Percentiles rank a stretch among this genome's conserved stretches.
phyloP scores from a whole-genome alignment of 2,797 vertebrate species.

The Kryptopterus vitreolus region DNA sequence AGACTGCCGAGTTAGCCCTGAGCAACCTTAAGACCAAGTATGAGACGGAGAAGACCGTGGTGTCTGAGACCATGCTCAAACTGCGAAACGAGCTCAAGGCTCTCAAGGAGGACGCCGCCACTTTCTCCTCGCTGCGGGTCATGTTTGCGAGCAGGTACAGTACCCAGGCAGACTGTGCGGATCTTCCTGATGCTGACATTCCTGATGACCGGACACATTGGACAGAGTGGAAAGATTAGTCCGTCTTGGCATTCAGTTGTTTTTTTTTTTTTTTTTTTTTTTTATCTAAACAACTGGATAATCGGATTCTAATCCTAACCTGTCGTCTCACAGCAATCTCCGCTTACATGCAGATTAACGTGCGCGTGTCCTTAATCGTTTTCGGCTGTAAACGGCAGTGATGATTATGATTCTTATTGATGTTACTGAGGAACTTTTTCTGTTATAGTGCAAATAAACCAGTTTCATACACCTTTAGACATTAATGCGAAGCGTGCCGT shows the following conservation, averaged over 20 bases:
- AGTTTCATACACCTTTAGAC: background rate
- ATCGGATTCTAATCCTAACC: conserved; percentile 66
- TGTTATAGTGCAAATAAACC: background rate
- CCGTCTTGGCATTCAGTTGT: no score
- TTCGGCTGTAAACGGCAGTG: conserved; percentile 18
- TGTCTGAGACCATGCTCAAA: conserved; percentile 84
- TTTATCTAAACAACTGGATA: conserved; percentile 51
- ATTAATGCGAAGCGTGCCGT: background rate
- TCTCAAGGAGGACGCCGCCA: conserved; percentile 85
- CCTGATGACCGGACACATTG: background rate
- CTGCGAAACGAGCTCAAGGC: conserved; percentile 84
- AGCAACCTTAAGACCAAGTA: conserved; percentile 86
- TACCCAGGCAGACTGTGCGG: background rate
- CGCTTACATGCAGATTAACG: conserved; percentile 70
- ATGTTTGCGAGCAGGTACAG: conserved; percentile 85
- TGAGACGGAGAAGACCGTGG: conserved; percentile 82
- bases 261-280: no score
- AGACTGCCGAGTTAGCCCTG: conserved; percentile 85
- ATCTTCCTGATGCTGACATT: background rate
- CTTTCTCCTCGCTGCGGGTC: conserved; percentile 83
- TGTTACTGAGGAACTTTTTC: background rate
- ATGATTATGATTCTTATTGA: no score
- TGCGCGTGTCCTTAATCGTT: conserved; percentile 13
- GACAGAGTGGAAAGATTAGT: conserved; percentile 34
- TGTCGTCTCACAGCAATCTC: conserved; percentile 52